phyloP scores from a whole-genome alignment of 1,140 invertebrate species.

The Scaptomyza montana region DNA sequence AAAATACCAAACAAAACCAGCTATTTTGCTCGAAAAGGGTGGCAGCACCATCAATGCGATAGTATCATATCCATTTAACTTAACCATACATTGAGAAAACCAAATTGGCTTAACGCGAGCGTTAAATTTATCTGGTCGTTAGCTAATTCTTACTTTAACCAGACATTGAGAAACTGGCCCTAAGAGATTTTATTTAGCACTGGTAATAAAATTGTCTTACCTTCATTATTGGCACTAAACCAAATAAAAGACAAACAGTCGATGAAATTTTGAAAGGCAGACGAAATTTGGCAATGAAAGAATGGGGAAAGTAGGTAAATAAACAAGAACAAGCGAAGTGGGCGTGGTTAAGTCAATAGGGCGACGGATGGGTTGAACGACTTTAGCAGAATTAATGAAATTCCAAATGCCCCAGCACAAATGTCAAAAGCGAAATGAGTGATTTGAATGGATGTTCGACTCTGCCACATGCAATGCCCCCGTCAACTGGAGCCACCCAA shows the following conservation, averaged over 20 bases:
- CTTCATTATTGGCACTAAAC: constrained; percentile 3
- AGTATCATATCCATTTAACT: too few relatives aligned
- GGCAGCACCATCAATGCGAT: too few relatives aligned
- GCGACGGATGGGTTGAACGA: background rate
- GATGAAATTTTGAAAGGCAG: constrained; percentile 50
- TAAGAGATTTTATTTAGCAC: too few relatives aligned
- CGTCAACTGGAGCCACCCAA: background rate
- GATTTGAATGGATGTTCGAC: constrained; percentile 41
- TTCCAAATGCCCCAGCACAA: constrained; percentile 45
- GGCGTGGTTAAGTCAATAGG: constrained; percentile 24
- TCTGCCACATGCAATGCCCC: constrained; percentile 2
- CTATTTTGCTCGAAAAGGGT: too few relatives aligned
- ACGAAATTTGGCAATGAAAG: constrained; percentile 30
- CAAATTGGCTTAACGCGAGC: too few relatives aligned
- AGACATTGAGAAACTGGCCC: too few relatives aligned
- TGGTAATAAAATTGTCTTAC: constrained; percentile 11
- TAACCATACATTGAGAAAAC: too few relatives aligned
- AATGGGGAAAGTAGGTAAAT: constrained; percentile 21
- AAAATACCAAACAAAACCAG: too few relatives aligned
- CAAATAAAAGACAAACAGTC: constrained; percentile 45
- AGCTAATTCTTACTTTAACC: too few relatives aligned
- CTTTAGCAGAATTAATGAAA: constrained; percentile 50
- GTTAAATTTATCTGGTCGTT: too few relatives aligned
- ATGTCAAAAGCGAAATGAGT: constrained; percentile 53
- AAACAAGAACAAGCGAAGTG: constrained; percentile 14